phyloP scores from a whole-genome alignment of 2,113 vertebrate genomes.

The Hippocampus barbouri region DNA sequence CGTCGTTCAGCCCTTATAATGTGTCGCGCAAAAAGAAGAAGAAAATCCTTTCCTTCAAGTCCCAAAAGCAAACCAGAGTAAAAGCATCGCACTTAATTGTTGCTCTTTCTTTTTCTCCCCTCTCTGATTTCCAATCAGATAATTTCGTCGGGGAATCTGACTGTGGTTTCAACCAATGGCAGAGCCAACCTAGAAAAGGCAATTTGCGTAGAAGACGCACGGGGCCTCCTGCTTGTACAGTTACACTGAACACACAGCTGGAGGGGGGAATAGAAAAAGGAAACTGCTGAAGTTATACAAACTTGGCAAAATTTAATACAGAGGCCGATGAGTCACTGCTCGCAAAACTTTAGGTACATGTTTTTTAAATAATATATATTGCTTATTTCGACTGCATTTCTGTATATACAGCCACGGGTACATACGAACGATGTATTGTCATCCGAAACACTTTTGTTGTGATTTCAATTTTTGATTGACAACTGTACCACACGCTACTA shows the following conservation, averaged over 20 bases:
- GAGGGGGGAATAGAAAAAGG: not conserved
- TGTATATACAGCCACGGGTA: not conserved
- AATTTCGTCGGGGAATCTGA: conserved; percentile 79
- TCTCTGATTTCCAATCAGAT: conserved; percentile 85
- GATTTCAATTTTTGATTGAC: conserved; percentile 46
- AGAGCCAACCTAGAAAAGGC: conserved; percentile 44
- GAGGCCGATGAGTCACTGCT: not conserved
- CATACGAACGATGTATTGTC: not conserved
- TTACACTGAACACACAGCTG: conserved; percentile 26
- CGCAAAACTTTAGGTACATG: not conserved
- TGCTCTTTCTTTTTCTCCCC: conserved; percentile 56
- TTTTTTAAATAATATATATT: not conserved
- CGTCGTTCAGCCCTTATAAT: not conserved
- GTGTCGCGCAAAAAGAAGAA: not conserved
- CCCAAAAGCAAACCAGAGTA: conserved; percentile 51
- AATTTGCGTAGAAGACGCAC: conserved; percentile 66
- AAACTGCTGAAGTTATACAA: not conserved
- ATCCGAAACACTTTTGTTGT: not conserved
- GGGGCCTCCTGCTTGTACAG: conserved; percentile 27
- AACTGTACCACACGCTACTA: not conserved
- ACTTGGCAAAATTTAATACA: not conserved
- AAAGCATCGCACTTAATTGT: conserved; percentile 48
- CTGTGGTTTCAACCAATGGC: conserved; percentile 74
- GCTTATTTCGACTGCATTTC: not conserved
- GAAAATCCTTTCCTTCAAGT: conserved; percentile 53